Conservation (phyloP, 2,888 invertebrate species). For the Eupithecia inturbata region DNA sequence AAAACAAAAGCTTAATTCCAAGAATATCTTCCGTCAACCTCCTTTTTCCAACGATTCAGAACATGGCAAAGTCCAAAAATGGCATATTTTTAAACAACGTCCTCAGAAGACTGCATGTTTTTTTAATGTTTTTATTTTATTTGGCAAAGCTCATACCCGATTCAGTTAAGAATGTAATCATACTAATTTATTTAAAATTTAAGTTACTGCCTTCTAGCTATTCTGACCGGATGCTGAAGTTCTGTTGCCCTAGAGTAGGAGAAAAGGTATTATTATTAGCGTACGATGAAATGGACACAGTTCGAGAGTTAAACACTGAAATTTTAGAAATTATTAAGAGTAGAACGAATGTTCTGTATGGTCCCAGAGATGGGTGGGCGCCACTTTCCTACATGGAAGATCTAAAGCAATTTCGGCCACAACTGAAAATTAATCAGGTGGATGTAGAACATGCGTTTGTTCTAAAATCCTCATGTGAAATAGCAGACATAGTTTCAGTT, state of each 20-base stretch:
- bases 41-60: constrained; percentile 94
- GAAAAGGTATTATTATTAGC: constrained; percentile 89
- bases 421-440: constrained; percentile 61
- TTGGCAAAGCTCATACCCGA: constrained; percentile 80
- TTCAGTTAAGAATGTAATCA: constrained; percentile 74
- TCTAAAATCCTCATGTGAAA: constrained; percentile 83
- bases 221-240: constrained; percentile 79
- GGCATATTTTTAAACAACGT: constrained; percentile 88
- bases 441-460: constrained; percentile 91
- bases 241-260: constrained; percentile 84
- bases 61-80: constrained; percentile 89
- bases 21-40: constrained; percentile 87
- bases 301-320: constrained; percentile 86
- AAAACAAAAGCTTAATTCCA: constrained; percentile 78
- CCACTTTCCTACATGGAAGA: constrained; percentile 89
- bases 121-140: constrained; percentile 71
- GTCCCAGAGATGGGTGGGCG: constrained; percentile 92
- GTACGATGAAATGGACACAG: constrained; percentile 91
- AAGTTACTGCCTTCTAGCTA: constrained; percentile 80
- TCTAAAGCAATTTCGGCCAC: constrained; percentile 73
- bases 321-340: constrained; percentile 86
- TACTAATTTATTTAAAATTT: constrained; percentile 83
- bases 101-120: constrained; percentile 69
- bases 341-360: constrained; percentile 88
- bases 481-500: constrained; percentile 77